A percentile compares a stretch with the other conserved stretches of the same genome.
These are phyloP conservation scores for Cladorhizidae sp. DNA, from an alignment of 37 sponge, comb jelly and placozoan genomes.

Conservation along the genomic window DNA sequence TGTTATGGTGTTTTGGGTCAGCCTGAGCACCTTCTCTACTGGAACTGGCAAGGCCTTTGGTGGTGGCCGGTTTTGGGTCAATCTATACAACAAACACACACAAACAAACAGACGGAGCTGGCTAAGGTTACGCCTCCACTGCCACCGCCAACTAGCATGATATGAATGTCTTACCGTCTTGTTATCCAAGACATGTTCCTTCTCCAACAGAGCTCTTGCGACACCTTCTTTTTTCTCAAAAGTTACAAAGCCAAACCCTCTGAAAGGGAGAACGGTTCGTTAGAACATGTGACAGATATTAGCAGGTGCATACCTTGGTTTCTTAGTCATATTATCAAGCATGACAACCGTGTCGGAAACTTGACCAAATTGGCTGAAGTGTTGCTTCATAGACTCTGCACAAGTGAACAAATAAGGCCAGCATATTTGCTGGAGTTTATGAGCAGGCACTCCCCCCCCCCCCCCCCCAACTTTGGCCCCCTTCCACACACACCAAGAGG, in stretches of 20 bases:
- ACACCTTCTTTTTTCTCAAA: constrained; percentile 47
- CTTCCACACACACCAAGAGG: too few relatives aligned
- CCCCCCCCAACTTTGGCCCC: too few relatives aligned
- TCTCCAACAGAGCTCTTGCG: not conserved
- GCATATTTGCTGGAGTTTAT: too few relatives aligned
- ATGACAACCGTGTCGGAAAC: constrained; percentile 62
- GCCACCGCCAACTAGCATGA: too few relatives aligned
- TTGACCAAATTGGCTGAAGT: constrained; percentile 58
- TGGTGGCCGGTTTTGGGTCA: constrained; percentile 64
- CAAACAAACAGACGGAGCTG: too few relatives aligned
- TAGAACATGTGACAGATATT: not conserved
- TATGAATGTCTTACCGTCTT: constrained; percentile 29
- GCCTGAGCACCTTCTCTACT: too few relatives aligned
- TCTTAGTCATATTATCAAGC: constrained; percentile 28
- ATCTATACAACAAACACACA: constrained; percentile 16
- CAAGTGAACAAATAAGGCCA: too few relatives aligned
- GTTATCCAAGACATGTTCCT: constrained; percentile 30
- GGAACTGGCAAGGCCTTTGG: not conserved
- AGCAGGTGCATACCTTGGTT: not conserved
- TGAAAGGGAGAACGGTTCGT: not conserved
- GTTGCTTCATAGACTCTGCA: constrained; percentile 31
- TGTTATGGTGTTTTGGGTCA: constrained; percentile 10
- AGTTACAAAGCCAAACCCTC: constrained; percentile 78
- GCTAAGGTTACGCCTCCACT: too few relatives aligned
- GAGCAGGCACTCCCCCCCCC: too few relatives aligned